These are phyloP conservation scores for Corythornis madagascariensis DNA, from an alignment of 2,113 vertebrate genomes.

Conservation along the genomic window DNA sequence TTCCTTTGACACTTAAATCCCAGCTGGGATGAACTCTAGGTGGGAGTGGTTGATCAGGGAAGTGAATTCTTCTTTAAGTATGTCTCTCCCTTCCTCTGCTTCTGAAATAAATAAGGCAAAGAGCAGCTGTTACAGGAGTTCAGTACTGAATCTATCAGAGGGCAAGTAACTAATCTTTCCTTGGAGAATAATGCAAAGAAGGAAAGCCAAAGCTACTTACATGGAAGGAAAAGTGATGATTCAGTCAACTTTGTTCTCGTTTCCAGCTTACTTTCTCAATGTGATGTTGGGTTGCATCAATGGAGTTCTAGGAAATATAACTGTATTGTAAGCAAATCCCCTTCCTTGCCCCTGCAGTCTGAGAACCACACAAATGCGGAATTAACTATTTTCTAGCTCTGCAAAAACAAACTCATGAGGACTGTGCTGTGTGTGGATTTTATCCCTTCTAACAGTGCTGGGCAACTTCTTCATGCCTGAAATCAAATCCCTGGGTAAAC, in stretches of 20 bases:
- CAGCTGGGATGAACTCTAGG: constrained; percentile 5
- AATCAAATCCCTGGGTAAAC: not conserved
- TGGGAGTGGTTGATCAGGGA: not conserved
- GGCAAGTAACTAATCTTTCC: not conserved
- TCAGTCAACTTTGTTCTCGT: not conserved
- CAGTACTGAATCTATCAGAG: not conserved
- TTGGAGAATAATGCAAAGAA: not conserved
- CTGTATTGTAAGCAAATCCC: not conserved
- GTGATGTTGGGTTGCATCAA: not conserved
- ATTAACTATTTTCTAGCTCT: not conserved
- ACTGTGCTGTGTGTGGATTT: not conserved
- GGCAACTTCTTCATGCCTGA: not conserved
- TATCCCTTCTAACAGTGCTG: not conserved
- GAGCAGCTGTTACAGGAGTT: not conserved
- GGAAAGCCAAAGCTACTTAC: not conserved
- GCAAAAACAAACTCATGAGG: not conserved
- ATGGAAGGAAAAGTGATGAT: not conserved
- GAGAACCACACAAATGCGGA: not conserved
- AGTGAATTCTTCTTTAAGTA: not conserved
- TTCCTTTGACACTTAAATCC: constrained; percentile 38
- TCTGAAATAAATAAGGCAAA: not conserved
- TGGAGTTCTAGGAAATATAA: not conserved
- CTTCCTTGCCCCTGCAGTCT: not conserved
- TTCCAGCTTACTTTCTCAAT: not conserved
- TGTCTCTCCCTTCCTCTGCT: not conserved